Base-by-base conservation (phyloP, 2,113 vertebrate species). In the Daubentonia madagascariensis region DNA sequence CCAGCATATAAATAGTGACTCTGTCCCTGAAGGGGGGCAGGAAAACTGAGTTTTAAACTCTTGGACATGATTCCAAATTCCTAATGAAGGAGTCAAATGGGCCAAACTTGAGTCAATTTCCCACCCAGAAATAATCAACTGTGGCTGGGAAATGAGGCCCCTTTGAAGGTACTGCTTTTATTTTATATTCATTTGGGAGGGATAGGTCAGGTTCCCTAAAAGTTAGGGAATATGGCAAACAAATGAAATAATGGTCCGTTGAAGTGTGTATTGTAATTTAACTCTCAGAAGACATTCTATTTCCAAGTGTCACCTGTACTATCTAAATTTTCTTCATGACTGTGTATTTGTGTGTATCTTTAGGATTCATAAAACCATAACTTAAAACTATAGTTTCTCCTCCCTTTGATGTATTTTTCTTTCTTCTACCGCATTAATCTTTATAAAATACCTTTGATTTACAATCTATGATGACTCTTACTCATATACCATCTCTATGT, bases 371-470 rank as follows among this genome's bases (percentile, higher is more conserved):
- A 14, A 59, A 76, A 76, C 16, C 5, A 12, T 76, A 50, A 45
- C 72, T 30, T 76, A 86, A 95, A 85, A 65, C 28, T 80, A 59
- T 25, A 63, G 75, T 86, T 95, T 78, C 65, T 95, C 59, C 6
- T 81, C 52, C 43, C 5, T 97, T 17, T 9, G 43, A 16, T 25
- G 8, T 91, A 78, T 85, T 81, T 17, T 86, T 95, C 50, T 95
- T 54, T 67, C 37, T 89, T 91, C 30, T 92, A n/a, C n/a, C 45
- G 45, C 87, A 90, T 91, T 73, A 85, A 86, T 78, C 57, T 95
- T 50, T 61, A 61, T 61, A 89, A 89, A 83, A 63, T 79, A 83
- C 1, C 72, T 89, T 95, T 96, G 87, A 48, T 94, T 92, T 92
- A 94, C 28, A 81, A 68, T 65, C 43, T 96, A 30, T 70, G 54